Evolutionary conservation across 2,888 invertebrate species (phyloP).

Genomic region (Keiferia lycopersicella): DNA sequence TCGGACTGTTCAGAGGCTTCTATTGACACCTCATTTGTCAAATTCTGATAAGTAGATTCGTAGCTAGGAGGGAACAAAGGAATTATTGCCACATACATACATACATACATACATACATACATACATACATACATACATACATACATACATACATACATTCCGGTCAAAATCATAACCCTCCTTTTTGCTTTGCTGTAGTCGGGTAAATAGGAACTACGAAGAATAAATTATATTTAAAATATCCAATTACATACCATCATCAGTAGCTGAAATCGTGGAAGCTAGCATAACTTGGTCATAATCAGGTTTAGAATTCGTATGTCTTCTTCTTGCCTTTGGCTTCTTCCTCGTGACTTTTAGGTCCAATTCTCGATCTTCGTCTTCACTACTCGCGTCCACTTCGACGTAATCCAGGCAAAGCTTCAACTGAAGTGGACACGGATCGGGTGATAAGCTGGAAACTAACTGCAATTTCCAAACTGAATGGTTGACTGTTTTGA

Average conservation of each 20-base stretch:
- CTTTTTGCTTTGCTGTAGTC: too few species aligned
- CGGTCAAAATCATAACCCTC: too few species aligned
- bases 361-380: conserved; percentile 65
- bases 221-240: background rate
- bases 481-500: conserved; percentile 83
- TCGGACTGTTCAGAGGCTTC: too few species aligned
- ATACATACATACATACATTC: too few species aligned
- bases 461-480: conserved; percentile 87
- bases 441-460: conserved; percentile 77
- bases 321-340: conserved; percentile 59
- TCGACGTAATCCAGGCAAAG: conserved; percentile 73
- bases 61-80: too few species aligned
- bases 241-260: conserved; percentile 54
- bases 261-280: conserved; percentile 64
- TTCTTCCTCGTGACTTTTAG: conserved; percentile 62
- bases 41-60: too few species aligned
- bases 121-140: too few species aligned
- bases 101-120: too few species aligned
- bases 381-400: conserved; percentile 72
- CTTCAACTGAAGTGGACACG: conserved; percentile 66
- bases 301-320: conserved; percentile 64
- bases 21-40: too few species aligned
- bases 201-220: background rate
- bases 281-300: conserved; percentile 62
- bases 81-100: too few species aligned